Evolutionary conservation across 2,888 invertebrate genomes (phyloP).

Genomic region (Branchellion lobata): DNA sequence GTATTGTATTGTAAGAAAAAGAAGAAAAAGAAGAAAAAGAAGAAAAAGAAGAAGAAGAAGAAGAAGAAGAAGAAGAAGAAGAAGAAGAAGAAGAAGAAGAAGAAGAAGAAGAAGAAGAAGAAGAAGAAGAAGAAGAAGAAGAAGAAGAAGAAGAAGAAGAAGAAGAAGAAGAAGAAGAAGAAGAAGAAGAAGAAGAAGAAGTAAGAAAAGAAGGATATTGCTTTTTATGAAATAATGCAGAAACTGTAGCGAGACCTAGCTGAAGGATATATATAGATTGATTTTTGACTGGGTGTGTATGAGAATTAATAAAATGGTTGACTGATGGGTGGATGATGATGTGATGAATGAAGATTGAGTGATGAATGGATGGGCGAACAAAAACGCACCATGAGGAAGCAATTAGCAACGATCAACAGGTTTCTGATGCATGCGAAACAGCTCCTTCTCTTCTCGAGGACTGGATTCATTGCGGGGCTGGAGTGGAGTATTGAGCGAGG

Average conservation of each 20-base stretch:
- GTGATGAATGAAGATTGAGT: not conserved
- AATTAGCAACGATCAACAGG: slow-evolving; percentile 22
- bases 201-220: too few species aligned
- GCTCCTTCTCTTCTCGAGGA: slow-evolving; percentile 19
- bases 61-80: slow-evolving; percentile 13
- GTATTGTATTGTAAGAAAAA: not conserved
- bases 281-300: too few species aligned
- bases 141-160: not conserved
- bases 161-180: not conserved
- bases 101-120: not conserved
- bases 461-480: slow-evolving; percentile 4
- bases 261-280: too few species aligned
- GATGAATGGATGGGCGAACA: not conserved
- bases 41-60: slow-evolving; percentile 29
- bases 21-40: slow-evolving; percentile 28
- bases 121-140: not conserved
- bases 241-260: too few species aligned
- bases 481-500: too few species aligned
- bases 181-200: too few species aligned
- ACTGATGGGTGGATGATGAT: not conserved
- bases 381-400: slow-evolving; percentile 22
- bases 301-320: too few species aligned
- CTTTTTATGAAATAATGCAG: too few species aligned
- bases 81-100: slow-evolving; percentile 23
- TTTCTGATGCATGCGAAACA: slow-evolving; percentile 32